phyloP scores from a whole-genome alignment of 2,113 vertebrate species.

The Oostethus manadensis region DNA sequence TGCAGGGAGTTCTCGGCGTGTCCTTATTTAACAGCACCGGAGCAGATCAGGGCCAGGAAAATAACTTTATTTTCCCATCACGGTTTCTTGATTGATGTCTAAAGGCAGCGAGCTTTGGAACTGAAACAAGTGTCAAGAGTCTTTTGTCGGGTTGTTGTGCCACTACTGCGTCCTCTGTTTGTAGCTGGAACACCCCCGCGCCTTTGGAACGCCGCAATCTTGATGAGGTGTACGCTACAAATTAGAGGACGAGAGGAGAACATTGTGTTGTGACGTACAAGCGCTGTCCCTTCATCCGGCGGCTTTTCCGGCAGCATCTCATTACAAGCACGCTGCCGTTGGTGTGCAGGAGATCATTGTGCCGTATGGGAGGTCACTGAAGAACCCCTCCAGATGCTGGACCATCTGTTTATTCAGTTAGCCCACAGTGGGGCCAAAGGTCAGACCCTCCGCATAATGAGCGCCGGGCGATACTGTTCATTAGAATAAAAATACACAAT shows the following conservation, averaged over 20 bases:
- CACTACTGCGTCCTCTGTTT: conserved; percentile 27
- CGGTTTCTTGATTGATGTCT: too few species aligned
- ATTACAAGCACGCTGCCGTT: conserved; percentile 30
- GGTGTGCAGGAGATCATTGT: conserved; percentile 42
- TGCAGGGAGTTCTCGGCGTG: too few species aligned
- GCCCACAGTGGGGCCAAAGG: conserved; percentile 30
- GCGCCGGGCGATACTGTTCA: conserved; percentile 5
- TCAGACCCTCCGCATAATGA: conserved; percentile 21
- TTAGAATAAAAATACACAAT: conserved; percentile 23
- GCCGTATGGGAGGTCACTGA: conserved; percentile 49
- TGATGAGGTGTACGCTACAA: conserved; percentile 11
- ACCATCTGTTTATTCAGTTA: conserved; percentile 47
- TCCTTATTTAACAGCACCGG: background rate
- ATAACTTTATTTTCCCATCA: too few species aligned
- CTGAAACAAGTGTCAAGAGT: background rate
- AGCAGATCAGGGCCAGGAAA: background rate
- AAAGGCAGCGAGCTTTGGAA: background rate
- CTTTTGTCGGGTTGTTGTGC: conserved; percentile 20
- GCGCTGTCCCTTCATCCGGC: background rate
- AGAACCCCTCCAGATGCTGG: conserved; percentile 54
- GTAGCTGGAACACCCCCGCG: conserved; percentile 19
- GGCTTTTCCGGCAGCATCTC: conserved; percentile 21
- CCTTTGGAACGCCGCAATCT: conserved; percentile 21
- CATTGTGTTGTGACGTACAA: conserved; percentile 9
- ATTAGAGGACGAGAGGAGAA: conserved; percentile 9